Conservation (phyloP, 1,140 invertebrate genomes). For the Drepana arcuata region DNA sequence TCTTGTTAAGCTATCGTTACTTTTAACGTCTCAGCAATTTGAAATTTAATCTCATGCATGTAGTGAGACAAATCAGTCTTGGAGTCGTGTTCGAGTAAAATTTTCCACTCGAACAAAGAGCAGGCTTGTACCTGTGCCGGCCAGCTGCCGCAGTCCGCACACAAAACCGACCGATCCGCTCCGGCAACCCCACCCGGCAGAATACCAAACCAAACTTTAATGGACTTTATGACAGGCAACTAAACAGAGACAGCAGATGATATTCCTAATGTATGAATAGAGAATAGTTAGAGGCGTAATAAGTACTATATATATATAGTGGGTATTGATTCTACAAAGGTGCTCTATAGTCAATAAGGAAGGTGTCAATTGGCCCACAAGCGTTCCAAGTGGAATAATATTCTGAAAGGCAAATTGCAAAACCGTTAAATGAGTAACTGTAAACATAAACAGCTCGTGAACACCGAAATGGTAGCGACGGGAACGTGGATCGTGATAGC, state of each 20-base stretch:
- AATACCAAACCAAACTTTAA: constrained; percentile 8
- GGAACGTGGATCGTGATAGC: constrained; percentile 25
- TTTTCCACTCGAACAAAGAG: constrained; percentile 60
- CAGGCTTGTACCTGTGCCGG: too few species aligned
- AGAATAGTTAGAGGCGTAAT: too few species aligned
- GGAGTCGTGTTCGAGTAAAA: constrained; percentile 23
- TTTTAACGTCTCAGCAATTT: neutral
- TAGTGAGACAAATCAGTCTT: constrained; percentile 48
- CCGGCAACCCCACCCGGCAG: too few species aligned
- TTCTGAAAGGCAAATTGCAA: constrained; percentile 21
- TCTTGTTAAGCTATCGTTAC: neutral
- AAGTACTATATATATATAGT: too few species aligned
- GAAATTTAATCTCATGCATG: neutral
- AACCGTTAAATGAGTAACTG: constrained; percentile 47
- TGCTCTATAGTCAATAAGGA: constrained; percentile 12
- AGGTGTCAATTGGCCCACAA: constrained; percentile 18
- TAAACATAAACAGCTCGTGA: constrained; percentile 23
- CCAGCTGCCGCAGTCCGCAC: too few species aligned
- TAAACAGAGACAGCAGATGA: too few species aligned
- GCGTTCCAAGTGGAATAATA: constrained; percentile 18
- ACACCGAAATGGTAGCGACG: constrained; percentile 20
- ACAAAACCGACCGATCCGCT: too few species aligned
- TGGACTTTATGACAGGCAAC: too few species aligned
- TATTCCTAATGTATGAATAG: too few species aligned
- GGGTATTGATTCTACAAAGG: too few species aligned